Evolutionary conservation across 2,113 vertebrate genomes (phyloP).

Genomic region (Scortum barcoo): DNA sequence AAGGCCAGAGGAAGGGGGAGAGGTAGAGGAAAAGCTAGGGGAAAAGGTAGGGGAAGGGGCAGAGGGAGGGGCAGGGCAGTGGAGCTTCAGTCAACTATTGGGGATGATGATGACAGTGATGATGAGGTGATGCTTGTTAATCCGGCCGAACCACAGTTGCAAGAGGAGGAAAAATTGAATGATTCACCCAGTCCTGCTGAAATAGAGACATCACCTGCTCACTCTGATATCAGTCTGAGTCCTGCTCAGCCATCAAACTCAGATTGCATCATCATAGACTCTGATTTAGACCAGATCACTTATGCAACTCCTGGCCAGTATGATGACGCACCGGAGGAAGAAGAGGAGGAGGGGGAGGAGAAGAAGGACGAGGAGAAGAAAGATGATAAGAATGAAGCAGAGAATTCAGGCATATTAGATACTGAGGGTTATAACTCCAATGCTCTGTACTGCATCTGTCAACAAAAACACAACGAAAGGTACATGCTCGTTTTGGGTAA

Average conservation of each 20-base stretch:
- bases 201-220: slow-evolving; percentile 52
- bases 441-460: slow-evolving; percentile 90
- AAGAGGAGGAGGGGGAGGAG: slow-evolving; percentile 13
- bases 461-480: slow-evolving; percentile 93
- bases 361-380: slow-evolving; percentile 8
- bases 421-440: slow-evolving; percentile 87
- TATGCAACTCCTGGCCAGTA: slow-evolving; percentile 63
- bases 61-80: slow-evolving; percentile 61
- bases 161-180: slow-evolving; percentile 71
- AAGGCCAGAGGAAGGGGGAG: slow-evolving; percentile 66
- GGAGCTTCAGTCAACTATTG: slow-evolving; percentile 68
- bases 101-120: slow-evolving; percentile 60
- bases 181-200: slow-evolving; percentile 24
- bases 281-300: slow-evolving; percentile 57
- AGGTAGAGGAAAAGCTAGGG: slow-evolving; percentile 54
- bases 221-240: slow-evolving; percentile 70
- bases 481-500: slow-evolving; percentile 62
- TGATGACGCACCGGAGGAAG: slow-evolving; percentile 60
- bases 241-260: slow-evolving; percentile 70
- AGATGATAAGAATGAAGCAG: slow-evolving; percentile 15
- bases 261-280: slow-evolving; percentile 75
- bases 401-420: slow-evolving; percentile 76
- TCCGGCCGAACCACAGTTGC: slow-evolving; percentile 53
- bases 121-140: slow-evolving; percentile 67
- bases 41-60: slow-evolving; percentile 68